Evolutionary conservation across 92 coral and sea anemone genomes (phyloP), one percentile per base, ranked within the genome.

Genomic region (Epizoanthus rinbou): DNA sequence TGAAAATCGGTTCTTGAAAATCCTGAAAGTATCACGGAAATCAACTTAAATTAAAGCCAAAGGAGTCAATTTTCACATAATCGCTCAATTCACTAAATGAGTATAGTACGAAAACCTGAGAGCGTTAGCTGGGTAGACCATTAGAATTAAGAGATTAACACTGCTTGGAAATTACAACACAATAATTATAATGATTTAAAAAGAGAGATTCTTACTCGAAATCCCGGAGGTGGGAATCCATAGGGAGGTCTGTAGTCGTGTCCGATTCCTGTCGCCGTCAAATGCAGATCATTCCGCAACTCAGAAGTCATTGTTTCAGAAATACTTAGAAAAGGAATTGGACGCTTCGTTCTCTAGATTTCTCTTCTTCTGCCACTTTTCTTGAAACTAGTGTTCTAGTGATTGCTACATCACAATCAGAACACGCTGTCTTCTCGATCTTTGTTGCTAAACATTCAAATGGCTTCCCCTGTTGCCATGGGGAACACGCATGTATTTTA

Each of bases 211-310:
- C 97, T 93, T 39, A 93, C 98, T 65, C 88, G 79, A 60, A 93
- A 89, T 5, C 89, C 95, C 21, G 89, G 69, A 23, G 98, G 90
- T 19, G 98, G 98, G 66, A 93, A 93, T 3, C 85, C 90, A 37
- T 86, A 88, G 1, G 91, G 54, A 0, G 93, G 59, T 23, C 87
- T 76, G 67, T 89, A 83, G 10, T 85, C 58, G 39, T 93, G 98
- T n/a, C 90, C 98, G 79, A 87, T 91, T 57, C 98, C 98, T 1
- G 98, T 93, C 33, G 98, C 85, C n/a, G 98, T 93, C 3, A 84
- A 67, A 58, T 89, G 91, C 10, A 93, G 80, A 91, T 93, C 98
- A 71, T 91, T 87, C 63, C 98, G 90, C 23, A 81, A 45, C 13
- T 89, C 93, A 9, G 87, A 76, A 65, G 85, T 60, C 98, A 93